Conservation (phyloP, 2,797 vertebrate genomes). For the Pangasius djambal region DNA sequence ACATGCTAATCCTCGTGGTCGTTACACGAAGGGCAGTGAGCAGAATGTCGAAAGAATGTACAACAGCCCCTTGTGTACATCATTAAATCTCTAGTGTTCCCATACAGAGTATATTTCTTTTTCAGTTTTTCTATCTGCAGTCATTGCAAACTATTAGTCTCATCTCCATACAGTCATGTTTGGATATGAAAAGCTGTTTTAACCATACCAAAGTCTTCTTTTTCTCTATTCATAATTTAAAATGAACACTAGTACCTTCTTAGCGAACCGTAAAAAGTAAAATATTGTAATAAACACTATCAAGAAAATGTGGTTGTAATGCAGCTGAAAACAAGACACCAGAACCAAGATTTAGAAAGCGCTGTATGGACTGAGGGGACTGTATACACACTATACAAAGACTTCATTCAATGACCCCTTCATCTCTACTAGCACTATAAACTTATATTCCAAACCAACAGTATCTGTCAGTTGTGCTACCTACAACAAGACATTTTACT, state of each 20-base stretch:
- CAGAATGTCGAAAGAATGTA: not conserved
- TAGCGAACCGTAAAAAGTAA: not conserved
- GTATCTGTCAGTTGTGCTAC: not conserved
- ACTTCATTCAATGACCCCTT: constrained; percentile 15
- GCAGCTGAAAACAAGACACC: not conserved
- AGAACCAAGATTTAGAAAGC: not conserved
- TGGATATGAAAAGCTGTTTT: not conserved
- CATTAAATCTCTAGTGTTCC: not conserved
- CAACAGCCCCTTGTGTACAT: not conserved
- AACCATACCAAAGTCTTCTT: not conserved
- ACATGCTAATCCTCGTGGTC: not conserved
- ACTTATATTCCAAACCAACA: constrained; percentile 30
- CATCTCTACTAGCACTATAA: constrained; percentile 19
- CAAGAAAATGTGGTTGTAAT: not conserved
- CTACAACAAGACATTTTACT: not conserved
- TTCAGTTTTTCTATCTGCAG: not conserved
- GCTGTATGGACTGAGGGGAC: not conserved
- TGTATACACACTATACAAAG: constrained; percentile 1
- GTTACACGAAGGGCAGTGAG: not conserved
- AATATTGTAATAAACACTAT: not conserved
- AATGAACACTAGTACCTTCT: not conserved
- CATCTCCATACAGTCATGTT: not conserved
- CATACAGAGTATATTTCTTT: not conserved
- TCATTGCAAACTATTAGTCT: not conserved
- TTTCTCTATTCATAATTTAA: not conserved